Evolutionary conservation across 2,113 vertebrate genomes (phyloP).

Genomic region (Oxygymnocypris stewartii): DNA sequence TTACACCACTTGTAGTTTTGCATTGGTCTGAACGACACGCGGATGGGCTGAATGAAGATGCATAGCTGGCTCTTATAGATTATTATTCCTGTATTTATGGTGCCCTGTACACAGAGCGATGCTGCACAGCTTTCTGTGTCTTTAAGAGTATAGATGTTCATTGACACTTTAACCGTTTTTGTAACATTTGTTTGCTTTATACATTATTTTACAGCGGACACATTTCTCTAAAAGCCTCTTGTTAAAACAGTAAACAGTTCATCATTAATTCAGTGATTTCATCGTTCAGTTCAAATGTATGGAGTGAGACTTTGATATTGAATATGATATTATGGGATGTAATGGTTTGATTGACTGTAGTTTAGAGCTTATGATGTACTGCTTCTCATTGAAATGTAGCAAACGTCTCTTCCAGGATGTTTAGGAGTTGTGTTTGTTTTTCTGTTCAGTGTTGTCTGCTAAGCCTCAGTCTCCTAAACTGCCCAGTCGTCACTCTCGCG

Average conservation of each 20-base stretch:
- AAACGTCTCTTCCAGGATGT: background rate
- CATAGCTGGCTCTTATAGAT: too few species aligned
- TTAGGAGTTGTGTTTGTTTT: background rate
- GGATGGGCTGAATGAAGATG: too few species aligned
- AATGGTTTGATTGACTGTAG: background rate
- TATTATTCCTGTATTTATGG: too few species aligned
- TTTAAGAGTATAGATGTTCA: background rate
- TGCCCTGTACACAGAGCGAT: too few species aligned
- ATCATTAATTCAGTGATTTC: too few species aligned
- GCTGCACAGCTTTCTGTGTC: too few species aligned
- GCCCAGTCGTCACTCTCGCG: constrained; percentile 79
- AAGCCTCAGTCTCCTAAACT: constrained; percentile 89
- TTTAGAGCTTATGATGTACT: background rate
- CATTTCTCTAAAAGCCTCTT: too few species aligned
- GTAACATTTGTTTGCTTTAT: background rate
- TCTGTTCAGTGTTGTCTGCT: constrained; percentile 84
- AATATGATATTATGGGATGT: background rate
- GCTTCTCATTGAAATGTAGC: background rate
- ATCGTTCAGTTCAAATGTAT: too few species aligned
- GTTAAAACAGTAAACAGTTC: too few species aligned
- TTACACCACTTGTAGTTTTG: too few species aligned
- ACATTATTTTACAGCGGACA: background rate
- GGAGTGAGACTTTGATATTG: background rate
- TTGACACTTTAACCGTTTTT: background rate
- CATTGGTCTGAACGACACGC: too few species aligned